Evolutionary conservation across 1,140 invertebrate genomes (phyloP).

Genomic region (Dryas iulia): DNA sequence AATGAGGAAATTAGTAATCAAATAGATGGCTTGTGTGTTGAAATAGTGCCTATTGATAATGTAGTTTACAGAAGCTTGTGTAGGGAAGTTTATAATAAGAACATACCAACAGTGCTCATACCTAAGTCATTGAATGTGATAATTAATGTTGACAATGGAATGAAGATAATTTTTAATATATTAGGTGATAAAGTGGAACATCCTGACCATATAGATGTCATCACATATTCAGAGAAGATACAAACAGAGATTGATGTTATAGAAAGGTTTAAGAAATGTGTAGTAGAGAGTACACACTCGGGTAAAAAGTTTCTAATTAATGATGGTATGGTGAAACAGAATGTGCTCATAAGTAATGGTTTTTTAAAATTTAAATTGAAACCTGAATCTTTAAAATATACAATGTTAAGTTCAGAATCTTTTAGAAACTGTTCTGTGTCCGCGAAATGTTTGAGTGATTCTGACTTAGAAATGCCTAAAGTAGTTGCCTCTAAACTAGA

Average conservation of each 20-base stretch:
- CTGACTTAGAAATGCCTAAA: constrained; percentile 55
- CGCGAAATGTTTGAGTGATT: constrained; percentile 71
- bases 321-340: constrained; percentile 80
- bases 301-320: constrained; percentile 83
- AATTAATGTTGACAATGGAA: constrained; percentile 69
- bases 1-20: constrained; percentile 44
- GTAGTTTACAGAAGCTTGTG: constrained; percentile 65
- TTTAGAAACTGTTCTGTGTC: constrained; percentile 81
- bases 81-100: constrained; percentile 63
- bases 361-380: constrained; percentile 78
- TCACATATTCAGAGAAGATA: constrained; percentile 71
- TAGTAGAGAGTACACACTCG: constrained; percentile 78
- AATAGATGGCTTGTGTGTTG: constrained; percentile 67
- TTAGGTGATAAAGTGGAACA: constrained; percentile 60
- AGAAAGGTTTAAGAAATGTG: constrained; percentile 82
- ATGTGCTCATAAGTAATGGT: constrained; percentile 70
- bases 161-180: constrained; percentile 66
- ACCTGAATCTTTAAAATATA: constrained; percentile 81
- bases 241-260: constrained; percentile 75
- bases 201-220: constrained; percentile 81
- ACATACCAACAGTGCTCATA: constrained; percentile 72
- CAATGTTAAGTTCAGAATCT: constrained; percentile 81
- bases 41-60: constrained; percentile 66
- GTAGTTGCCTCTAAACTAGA: constrained; percentile 43
- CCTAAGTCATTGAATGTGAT: constrained; percentile 69